Evolutionary conservation across 2,797 vertebrate species (phyloP).

Genomic region (Microchirus variegatus): DNA sequence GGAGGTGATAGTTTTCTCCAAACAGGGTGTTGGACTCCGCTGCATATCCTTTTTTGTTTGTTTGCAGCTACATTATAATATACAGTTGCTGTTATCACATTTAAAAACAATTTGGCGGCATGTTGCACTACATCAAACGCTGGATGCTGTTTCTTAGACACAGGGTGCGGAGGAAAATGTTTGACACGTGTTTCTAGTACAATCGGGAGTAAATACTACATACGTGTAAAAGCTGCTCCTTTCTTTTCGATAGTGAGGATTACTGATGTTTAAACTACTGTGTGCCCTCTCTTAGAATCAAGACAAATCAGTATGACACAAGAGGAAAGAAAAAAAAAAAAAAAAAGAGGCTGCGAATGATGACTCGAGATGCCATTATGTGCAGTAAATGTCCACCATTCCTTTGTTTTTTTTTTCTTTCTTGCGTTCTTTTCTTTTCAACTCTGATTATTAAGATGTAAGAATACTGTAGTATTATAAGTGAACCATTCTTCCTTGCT

Average conservation of each 20-base stretch:
- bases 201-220: conserved; percentile 33
- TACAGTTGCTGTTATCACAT: conserved; percentile 45
- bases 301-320: conserved; percentile 67
- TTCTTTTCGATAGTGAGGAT: conserved; percentile 17
- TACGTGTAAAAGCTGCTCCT: conserved; percentile 14
- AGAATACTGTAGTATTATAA: conserved; percentile 80
- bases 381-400: conserved; percentile 79
- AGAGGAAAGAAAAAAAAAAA: conserved; percentile 49
- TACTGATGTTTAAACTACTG: conserved; percentile 13
- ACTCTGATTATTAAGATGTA: conserved; percentile 80
- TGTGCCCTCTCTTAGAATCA: conserved; percentile 26
- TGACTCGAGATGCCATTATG: conserved; percentile 67
- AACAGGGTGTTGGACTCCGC: conserved; percentile 22
- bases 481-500: conserved; percentile 78
- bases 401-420: conserved; percentile 69
- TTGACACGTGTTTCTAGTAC: conserved; percentile 34
- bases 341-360: conserved; percentile 66
- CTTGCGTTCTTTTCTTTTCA: conserved; percentile 70
- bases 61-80: conserved; percentile 34
- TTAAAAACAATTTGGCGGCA: conserved; percentile 43
- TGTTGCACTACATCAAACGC: conserved; percentile 64
- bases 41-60: conserved; percentile 25
- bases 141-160: conserved; percentile 42
- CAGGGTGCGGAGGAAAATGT: conserved; percentile 52
- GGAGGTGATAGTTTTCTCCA: conserved; percentile 6